A percentile compares a stretch with the other conserved stretches of the same genome.
Conservation (phyloP, 2,797 vertebrate species). For the Capromys pilorides region DNA sequence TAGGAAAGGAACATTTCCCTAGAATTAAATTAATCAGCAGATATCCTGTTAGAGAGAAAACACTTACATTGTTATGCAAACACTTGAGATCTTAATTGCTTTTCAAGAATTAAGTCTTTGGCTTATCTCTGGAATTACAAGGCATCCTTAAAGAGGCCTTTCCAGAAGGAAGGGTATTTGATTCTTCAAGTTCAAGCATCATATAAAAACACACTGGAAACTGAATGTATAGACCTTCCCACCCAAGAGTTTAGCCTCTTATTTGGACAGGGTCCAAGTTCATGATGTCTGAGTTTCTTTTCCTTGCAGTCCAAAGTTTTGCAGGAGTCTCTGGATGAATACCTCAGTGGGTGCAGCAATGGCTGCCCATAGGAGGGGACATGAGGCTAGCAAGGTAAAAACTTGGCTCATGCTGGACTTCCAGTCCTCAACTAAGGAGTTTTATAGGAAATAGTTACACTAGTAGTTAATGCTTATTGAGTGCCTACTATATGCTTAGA, state of each 20-base stretch:
- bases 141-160: slow-evolving; percentile 10
- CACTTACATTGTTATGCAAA: neutral
- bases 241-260: neutral
- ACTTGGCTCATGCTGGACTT: neutral
- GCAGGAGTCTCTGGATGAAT: neutral
- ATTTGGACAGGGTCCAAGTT: slow-evolving; percentile 27
- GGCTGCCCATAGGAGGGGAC: neutral
- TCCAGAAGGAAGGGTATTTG: slow-evolving; percentile 27
- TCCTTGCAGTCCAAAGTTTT: neutral
- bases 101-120: slow-evolving; percentile 27
- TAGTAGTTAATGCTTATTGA: neutral
- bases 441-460: neutral
- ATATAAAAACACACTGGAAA: neutral
- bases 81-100: neutral
- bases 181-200: slow-evolving; percentile 16
- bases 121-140: slow-evolving; percentile 41
- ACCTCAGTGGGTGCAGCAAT: neutral
- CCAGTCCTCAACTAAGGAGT: neutral
- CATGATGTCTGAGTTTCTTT: slow-evolving; percentile 6
- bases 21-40: neutral
- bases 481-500: neutral
- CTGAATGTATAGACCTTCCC: neutral
- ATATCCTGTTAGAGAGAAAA: slow-evolving; percentile 36
- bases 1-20: slow-evolving; percentile 41
- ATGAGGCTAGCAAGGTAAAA: neutral